A percentile compares a stretch with the other conserved stretches of the same genome.
Conservation (phyloP, 2,113 vertebrate genomes). For the Turdus rufiventris region DNA sequence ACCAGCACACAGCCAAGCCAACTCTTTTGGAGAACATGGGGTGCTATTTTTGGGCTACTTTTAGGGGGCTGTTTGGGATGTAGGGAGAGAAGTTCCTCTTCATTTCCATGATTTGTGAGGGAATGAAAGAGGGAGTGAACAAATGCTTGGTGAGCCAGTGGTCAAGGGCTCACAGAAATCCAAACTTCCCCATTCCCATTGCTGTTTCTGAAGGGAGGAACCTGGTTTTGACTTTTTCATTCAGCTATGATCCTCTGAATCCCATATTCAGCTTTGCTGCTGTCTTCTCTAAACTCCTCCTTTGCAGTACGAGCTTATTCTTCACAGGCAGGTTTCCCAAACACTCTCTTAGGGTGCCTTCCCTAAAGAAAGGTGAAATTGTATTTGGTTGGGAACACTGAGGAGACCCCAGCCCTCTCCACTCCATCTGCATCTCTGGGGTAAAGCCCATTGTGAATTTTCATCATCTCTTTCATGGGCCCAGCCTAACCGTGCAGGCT, state of each 20-base stretch:
- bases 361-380: neutral
- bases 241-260: neutral
- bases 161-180: neutral
- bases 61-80: neutral
- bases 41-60: neutral
- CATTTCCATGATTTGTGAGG: neutral
- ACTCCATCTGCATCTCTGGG: neutral
- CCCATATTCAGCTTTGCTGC: neutral
- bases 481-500: neutral
- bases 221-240: neutral
- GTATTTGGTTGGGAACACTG: neutral
- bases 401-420: accelerated
- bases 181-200: neutral
- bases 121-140: neutral
- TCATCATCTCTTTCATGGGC: neutral
- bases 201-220: neutral
- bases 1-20: neutral
- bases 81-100: neutral
- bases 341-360: neutral
- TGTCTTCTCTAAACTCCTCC: neutral
- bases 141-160: neutral
- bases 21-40: neutral
- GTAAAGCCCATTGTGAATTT: neutral
- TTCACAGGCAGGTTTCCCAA: neutral
- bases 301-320: neutral